These are phyloP conservation scores for Synanceia verrucosa DNA, from an alignment of 2,797 vertebrate species.

Conservation along the genomic window DNA sequence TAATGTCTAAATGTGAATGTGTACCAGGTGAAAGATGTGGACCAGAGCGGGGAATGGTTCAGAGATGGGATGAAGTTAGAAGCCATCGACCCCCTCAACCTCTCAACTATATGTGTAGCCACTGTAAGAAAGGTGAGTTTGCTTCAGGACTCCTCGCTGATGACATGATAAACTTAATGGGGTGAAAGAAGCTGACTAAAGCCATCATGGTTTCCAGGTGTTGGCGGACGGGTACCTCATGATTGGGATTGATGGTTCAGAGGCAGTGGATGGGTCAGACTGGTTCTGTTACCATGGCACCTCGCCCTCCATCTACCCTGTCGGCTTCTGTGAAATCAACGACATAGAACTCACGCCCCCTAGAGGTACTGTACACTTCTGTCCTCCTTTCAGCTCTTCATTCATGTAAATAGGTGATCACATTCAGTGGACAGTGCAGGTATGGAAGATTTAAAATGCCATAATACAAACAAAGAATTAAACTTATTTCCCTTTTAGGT, in stretches of 20 bases:
- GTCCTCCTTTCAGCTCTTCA: neutral
- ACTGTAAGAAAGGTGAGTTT: constrained; percentile 95
- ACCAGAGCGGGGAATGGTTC: constrained; percentile 95
- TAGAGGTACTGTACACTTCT: constrained; percentile 83
- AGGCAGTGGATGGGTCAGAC: constrained; percentile 98
- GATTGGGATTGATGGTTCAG: constrained; percentile 98
- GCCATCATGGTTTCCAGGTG: constrained; percentile 78
- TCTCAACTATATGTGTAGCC: constrained; percentile 98
- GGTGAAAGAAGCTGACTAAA: neutral
- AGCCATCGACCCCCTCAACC: constrained; percentile 98
- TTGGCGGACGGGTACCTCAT: constrained; percentile 98
- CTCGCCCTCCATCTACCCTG: constrained; percentile 98
- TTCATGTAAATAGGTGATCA: neutral
- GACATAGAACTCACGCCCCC: constrained; percentile 97
- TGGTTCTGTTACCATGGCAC: constrained; percentile 99
- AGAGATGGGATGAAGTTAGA: constrained; percentile 99
- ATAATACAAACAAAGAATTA: neutral
- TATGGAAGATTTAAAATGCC: neutral
- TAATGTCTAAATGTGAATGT: neutral
- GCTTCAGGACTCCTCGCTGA: neutral
- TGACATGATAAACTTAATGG: neutral
- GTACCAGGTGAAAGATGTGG: constrained; percentile 93
- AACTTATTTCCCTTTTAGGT: neutral
- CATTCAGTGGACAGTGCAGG: neutral
- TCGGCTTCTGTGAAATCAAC: constrained; percentile 99